Evolutionary conservation across 2,888 invertebrate species (phyloP).

Genomic region (Phalera bucephala): DNA sequence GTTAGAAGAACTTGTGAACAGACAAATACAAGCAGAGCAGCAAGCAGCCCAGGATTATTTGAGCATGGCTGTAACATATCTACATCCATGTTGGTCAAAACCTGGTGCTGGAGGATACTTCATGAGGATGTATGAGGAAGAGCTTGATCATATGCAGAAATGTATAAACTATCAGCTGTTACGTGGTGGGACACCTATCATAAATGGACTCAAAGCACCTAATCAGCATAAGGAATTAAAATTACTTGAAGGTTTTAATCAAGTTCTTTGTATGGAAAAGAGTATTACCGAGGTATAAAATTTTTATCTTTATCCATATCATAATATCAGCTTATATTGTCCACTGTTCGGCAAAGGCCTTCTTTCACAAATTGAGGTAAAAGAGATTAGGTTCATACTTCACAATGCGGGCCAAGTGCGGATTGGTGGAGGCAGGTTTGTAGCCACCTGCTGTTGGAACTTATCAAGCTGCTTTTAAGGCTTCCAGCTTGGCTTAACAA

Average conservation of each 20-base stretch:
- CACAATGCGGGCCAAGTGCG: too few species aligned
- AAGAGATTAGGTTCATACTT: too few species aligned
- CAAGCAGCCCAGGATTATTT: constrained; percentile 49
- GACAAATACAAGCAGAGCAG: constrained; percentile 48
- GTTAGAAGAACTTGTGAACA: constrained; percentile 41
- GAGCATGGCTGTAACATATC: constrained; percentile 41
- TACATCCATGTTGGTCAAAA: constrained; percentile 38
- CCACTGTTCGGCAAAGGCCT: too few species aligned
- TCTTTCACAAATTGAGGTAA: too few species aligned
- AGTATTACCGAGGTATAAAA: constrained; percentile 39
- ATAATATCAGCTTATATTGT: too few species aligned
- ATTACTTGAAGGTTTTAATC: constrained; percentile 40
- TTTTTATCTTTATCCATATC: not conserved
- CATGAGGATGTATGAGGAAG: constrained; percentile 53
- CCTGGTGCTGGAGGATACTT: constrained; percentile 46
- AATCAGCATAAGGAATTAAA: constrained; percentile 22
- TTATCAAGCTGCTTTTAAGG: too few species aligned
- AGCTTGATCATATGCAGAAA: constrained; percentile 43
- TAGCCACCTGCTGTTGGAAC: too few species aligned
- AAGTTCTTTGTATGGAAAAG: constrained; percentile 44
- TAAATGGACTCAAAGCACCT: constrained; percentile 27
- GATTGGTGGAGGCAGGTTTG: too few species aligned
- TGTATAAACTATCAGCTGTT: constrained; percentile 48
- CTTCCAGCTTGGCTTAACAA: too few species aligned
- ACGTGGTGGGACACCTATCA: constrained; percentile 37